These are phyloP conservation scores for Rhipidura dahli DNA, from an alignment of 2,113 vertebrate species.

Conservation along the genomic window DNA sequence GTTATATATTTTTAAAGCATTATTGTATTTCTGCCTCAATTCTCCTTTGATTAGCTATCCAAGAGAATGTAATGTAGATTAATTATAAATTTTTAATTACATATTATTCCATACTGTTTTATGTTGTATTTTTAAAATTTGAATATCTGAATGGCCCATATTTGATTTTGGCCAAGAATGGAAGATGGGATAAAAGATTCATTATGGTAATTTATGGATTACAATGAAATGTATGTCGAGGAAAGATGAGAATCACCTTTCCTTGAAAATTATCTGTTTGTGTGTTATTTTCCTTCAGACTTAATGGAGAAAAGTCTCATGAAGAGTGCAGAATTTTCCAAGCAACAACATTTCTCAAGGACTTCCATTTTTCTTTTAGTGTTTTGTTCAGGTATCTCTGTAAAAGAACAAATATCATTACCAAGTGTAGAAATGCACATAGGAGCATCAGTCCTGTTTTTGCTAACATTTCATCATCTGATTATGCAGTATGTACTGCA, in stretches of 20 bases:
- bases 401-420: background rate
- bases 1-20: background rate
- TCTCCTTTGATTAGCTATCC: background rate
- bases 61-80: background rate
- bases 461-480: background rate
- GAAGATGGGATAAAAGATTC: background rate
- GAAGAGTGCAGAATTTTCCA: background rate
- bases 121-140: background rate
- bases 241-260: background rate
- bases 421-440: background rate
- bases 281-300: background rate
- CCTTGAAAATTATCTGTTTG: background rate
- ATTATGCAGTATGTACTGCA: background rate
- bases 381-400: background rate
- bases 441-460: background rate
- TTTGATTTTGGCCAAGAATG: background rate
- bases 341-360: background rate
- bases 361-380: background rate
- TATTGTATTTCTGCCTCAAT: background rate
- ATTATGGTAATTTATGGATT: background rate
- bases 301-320: background rate
- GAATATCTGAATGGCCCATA: background rate
- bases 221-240: fast-evolving
- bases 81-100: background rate
- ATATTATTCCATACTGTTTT: background rate